Percentiles rank a stretch among this genome's conserved stretches.
phyloP scores from a whole-genome alignment of 2,113 vertebrate genomes.

The Beaufortia kweichowensis region DNA sequence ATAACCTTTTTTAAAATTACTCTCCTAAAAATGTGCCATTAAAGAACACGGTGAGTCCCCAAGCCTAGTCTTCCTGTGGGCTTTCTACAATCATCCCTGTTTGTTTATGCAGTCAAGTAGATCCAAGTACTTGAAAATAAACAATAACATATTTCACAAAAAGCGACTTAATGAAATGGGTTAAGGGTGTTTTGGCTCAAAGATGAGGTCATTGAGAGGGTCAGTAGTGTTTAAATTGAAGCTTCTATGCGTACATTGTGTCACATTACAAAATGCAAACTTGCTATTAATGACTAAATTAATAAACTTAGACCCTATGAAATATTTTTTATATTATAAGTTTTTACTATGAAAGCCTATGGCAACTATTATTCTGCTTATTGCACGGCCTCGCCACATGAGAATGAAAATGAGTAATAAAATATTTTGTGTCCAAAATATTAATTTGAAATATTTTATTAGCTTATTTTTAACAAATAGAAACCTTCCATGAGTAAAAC shows the following conservation, averaged over 20 bases:
- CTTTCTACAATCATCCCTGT: neutral
- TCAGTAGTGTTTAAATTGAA: conserved; percentile 1
- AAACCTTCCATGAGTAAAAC: too few species aligned
- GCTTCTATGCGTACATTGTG: neutral
- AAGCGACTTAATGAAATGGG: conserved; percentile 17
- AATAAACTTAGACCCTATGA: neutral
- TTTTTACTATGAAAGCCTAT: too few species aligned
- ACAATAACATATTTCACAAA: conserved; percentile 1
- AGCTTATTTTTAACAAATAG: too few species aligned
- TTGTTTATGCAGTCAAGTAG: conserved; percentile 26
- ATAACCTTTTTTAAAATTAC: neutral
- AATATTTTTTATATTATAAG: too few species aligned
- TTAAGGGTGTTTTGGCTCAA: neutral
- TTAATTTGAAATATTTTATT: too few species aligned
- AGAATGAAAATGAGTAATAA: too few species aligned
- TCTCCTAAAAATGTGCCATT: neutral
- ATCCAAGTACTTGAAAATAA: conserved; percentile 33
- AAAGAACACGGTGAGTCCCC: neutral
- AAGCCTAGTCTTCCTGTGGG: conserved; percentile 32
- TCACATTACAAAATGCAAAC: conserved; percentile 10
- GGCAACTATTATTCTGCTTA: too few species aligned
- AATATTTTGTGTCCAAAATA: too few species aligned
- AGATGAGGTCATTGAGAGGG: neutral
- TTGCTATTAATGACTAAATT: neutral
- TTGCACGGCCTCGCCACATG: too few species aligned